Conservation (phyloP, 1,140 invertebrate species). For the Hylaeus volcanicus region DNA sequence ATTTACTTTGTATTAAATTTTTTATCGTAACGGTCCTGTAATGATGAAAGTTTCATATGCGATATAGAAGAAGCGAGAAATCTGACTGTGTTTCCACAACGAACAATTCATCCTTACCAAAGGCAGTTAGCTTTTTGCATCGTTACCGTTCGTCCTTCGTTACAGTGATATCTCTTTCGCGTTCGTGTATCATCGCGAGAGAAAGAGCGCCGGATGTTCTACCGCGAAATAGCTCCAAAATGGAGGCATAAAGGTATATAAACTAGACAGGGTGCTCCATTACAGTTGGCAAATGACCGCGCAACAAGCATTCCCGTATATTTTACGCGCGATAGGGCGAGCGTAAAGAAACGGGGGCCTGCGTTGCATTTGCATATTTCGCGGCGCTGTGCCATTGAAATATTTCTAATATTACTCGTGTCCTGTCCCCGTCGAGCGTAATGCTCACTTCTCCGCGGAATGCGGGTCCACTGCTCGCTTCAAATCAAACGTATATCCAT, state of each 20-base stretch:
- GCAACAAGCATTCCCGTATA: slow-evolving; percentile 44
- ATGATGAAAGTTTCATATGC: neutral
- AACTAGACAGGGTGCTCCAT: slow-evolving; percentile 32
- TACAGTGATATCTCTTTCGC: neutral
- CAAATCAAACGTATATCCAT: neutral
- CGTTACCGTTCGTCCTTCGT: neutral
- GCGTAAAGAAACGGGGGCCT: slow-evolving; percentile 32
- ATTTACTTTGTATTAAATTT: no score
- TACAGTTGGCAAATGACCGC: slow-evolving; percentile 41
- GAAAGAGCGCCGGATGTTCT: neutral
- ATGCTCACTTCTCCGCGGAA: neutral
- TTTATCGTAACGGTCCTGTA: no score
- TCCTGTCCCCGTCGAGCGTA: neutral
- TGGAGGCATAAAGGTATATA: slow-evolving; percentile 11
- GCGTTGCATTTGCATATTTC: slow-evolving; percentile 32
- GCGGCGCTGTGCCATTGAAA: slow-evolving; percentile 17
- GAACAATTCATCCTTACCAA: neutral
- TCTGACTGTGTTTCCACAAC: neutral
- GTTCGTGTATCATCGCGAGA: neutral
- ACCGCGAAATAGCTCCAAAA: slow-evolving; percentile 17
- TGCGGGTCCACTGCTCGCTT: neutral
- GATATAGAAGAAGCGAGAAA: neutral
- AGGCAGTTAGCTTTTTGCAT: neutral
- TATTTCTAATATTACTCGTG: slow-evolving; percentile 35
- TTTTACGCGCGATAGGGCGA: slow-evolving; percentile 33